These are phyloP conservation scores for Leptogaster cylindrica DNA, from an alignment of 2,888 invertebrate species.

Conservation along the genomic window DNA sequence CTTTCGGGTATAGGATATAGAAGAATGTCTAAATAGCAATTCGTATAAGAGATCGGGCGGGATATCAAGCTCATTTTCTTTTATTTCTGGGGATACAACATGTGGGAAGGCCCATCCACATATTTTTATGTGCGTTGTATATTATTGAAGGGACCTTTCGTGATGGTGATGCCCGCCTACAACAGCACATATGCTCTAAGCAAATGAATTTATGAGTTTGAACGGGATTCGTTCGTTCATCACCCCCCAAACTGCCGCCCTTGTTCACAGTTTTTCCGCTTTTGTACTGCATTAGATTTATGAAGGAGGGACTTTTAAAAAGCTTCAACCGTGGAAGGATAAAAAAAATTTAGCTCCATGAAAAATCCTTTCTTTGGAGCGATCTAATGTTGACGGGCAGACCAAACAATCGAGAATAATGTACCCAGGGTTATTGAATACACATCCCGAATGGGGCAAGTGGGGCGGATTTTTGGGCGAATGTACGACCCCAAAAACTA, in stretches of 20 bases:
- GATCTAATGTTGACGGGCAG: conserved; percentile 14
- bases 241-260: neutral
- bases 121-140: conserved; percentile 45
- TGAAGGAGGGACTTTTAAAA: conserved; percentile 41
- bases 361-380: neutral
- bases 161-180: conserved; percentile 34
- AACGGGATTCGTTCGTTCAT: neutral
- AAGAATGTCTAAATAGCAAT: conserved; percentile 23
- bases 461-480: neutral
- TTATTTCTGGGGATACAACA: conserved; percentile 35
- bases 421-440: conserved; percentile 10
- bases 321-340: neutral
- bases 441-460: conserved; percentile 10
- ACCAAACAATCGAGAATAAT: conserved; percentile 26
- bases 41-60: conserved; percentile 30
- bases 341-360: conserved; percentile 26
- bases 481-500: too few relatives aligned
- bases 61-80: conserved; percentile 6
- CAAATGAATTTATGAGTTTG: conserved; percentile 23
- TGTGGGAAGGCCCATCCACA: conserved; percentile 41
- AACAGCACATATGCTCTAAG: conserved; percentile 17
- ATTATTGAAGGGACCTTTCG: conserved; percentile 34
- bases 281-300: conserved; percentile 43
- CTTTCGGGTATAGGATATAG: neutral
- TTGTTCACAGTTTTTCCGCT: too few relatives aligned